Percentiles rank a stretch among this genome's conserved stretches.
Conservation (phyloP, 2,888 invertebrate genomes). For the Mantis religiosa region DNA sequence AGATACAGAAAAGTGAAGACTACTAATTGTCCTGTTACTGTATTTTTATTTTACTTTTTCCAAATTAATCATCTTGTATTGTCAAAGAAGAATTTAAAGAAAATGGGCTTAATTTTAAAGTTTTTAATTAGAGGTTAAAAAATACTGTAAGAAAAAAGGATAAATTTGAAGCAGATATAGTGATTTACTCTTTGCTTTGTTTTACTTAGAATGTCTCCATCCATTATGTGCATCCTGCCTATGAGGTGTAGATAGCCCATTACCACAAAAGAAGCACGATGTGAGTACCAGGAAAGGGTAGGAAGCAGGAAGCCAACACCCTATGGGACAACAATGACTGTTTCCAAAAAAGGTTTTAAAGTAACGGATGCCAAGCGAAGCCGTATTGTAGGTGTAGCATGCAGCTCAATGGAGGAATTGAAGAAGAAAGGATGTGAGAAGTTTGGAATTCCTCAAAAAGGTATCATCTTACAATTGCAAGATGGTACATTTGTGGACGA, state of each 20-base stretch:
- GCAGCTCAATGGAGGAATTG: slow-evolving; percentile 60
- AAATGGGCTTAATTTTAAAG: too few relatives aligned
- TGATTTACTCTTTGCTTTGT: background rate
- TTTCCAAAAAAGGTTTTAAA: slow-evolving; percentile 64
- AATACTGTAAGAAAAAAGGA: too few relatives aligned
- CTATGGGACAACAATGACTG: slow-evolving; percentile 16
- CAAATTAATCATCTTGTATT: too few relatives aligned
- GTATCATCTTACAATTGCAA: slow-evolving; percentile 51
- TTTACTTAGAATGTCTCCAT: background rate
- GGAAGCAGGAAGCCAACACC: background rate
- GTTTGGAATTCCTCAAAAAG: slow-evolving; percentile 48
- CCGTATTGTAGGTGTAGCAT: slow-evolving; percentile 67
- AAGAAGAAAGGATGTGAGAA: slow-evolving; percentile 65
- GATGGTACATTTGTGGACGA: slow-evolving; percentile 70
- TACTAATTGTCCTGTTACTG: too few relatives aligned
- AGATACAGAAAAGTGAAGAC: too few relatives aligned
- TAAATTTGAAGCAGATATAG: too few relatives aligned
- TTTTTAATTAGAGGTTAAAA: too few relatives aligned
- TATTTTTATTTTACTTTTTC: too few relatives aligned
- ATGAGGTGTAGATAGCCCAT: background rate
- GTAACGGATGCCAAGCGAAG: slow-evolving; percentile 64
- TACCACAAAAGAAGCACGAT: background rate
- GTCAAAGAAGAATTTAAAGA: too few relatives aligned
- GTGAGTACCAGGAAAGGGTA: background rate
- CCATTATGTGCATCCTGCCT: background rate